Conservation (phyloP, 2,113 vertebrate genomes). For the Notechis scutatus region DNA sequence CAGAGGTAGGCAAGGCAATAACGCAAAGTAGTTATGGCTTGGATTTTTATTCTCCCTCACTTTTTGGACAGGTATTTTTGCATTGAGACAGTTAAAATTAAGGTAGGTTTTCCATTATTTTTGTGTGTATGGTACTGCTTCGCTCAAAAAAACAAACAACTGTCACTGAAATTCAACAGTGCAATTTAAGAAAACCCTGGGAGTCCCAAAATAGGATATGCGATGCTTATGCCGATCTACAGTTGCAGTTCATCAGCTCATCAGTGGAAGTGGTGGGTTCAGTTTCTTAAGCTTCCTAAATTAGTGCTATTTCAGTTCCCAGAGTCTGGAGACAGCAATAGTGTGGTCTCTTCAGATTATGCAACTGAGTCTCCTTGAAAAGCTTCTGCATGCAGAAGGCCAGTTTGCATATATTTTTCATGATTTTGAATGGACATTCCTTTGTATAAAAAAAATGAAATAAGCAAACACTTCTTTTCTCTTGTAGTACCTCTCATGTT, state of each 20-base stretch:
- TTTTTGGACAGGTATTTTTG: background rate
- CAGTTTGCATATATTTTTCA: background rate
- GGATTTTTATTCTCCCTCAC: background rate
- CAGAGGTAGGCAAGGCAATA: background rate
- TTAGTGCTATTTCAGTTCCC: background rate
- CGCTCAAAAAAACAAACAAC: background rate
- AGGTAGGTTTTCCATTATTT: background rate
- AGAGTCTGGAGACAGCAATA: background rate
- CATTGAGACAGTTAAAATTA: background rate
- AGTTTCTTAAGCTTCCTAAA: background rate
- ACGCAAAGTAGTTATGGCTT: background rate
- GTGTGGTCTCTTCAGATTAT: background rate
- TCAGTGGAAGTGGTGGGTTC: background rate
- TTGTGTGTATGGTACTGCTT: background rate
- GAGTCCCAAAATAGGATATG: background rate
- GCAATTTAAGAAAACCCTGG: background rate
- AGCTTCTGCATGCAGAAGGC: background rate
- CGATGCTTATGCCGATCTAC: background rate
- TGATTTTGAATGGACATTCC: background rate
- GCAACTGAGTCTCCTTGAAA: background rate
- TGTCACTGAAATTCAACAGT: background rate
- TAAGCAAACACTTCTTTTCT: fast-evolving
- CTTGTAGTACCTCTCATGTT: background rate
- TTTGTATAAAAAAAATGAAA: background rate
- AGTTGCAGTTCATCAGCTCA: background rate